phyloP scores from a whole-genome alignment of 2,797 vertebrate genomes.

The Xiphophorus birchmanni region DNA sequence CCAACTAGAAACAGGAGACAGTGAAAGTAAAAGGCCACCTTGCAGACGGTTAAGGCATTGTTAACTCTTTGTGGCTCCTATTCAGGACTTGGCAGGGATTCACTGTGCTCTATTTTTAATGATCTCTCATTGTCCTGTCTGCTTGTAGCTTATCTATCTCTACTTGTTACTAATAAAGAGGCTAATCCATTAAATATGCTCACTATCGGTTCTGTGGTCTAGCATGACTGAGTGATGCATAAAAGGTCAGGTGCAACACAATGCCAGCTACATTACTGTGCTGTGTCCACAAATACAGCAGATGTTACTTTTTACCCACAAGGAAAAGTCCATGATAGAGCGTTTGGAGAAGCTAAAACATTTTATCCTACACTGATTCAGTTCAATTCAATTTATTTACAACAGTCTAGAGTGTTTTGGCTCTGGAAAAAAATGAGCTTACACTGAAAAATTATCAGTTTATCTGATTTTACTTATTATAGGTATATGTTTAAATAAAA shows the following conservation, averaged over 20 bases:
- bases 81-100: constrained; percentile 64
- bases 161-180: constrained; percentile 68
- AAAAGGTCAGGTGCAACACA: constrained; percentile 45
- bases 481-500: no score
- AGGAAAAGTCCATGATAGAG: neutral
- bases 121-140: constrained; percentile 69
- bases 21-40: constrained; percentile 53
- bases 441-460: no score
- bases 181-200: constrained; percentile 75
- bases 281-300: neutral
- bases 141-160: constrained; percentile 74
- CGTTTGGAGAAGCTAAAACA: neutral
- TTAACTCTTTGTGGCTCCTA: constrained; percentile 56
- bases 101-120: constrained; percentile 75
- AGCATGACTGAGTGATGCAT: constrained; percentile 50
- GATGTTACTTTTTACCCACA: neutral
- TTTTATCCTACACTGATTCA: neutral
- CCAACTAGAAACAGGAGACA: constrained; percentile 4
- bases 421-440: no score
- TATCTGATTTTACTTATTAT: no score
- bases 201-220: constrained; percentile 51
- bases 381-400: no score
- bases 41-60: constrained; percentile 41
- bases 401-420: no score
- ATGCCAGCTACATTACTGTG: constrained; percentile 46